Base-by-base conservation (phyloP, 2,797 vertebrate species). In the Microhierax caerulescens region DNA sequence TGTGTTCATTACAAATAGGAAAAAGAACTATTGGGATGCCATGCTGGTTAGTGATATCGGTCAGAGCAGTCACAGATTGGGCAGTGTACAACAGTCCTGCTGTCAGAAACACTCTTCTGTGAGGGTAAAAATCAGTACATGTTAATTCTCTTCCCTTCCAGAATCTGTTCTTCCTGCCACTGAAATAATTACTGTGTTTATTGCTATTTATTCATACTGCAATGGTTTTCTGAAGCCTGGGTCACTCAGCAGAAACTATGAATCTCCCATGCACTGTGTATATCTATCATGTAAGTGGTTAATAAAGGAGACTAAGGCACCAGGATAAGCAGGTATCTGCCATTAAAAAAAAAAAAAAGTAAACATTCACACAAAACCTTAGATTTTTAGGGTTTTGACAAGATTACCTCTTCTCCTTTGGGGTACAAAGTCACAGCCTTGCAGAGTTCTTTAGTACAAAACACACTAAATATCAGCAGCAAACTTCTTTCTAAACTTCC, bases 61-160 rank as follows among this genome's bases (percentile, higher is more conserved):
- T 67, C 89, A 94, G 75, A 90, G 36, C 23, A 63, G 32, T 45
- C 88, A 90, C n/a, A 95, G 27, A 67, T 84, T 21, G 70, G 74
- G 59, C 59, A 65, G n/a, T 2, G 8, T 70, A 74, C 1, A 5
- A 50, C 7, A 93, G 68, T 39, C 57, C 75, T 94, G 48, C 75
- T 94, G 87, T 77, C 87, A 95, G 45, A 68, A 89, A 68, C 20
- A 8, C 30, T 79, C 54, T n/a, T 19, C 7, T 28, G 30, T n/a
- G 34, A 94, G 45, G n/a, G 17, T 41, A 73, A 59, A 67, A 95
- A 39, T 34, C 47, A 21, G 30, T 27, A 39, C 19, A 47, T 2
- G 3, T 53, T 57, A 60, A 79, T 57, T 84, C 27, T 79, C 17
- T 54, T 80, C 45, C 54, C 19, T 90, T 53, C n/a, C 85, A 73